Evolutionary conservation across 2,113 vertebrate species (phyloP), one percentile per base, ranked within the genome.

Genomic region (Alexandromys fortis): DNA sequence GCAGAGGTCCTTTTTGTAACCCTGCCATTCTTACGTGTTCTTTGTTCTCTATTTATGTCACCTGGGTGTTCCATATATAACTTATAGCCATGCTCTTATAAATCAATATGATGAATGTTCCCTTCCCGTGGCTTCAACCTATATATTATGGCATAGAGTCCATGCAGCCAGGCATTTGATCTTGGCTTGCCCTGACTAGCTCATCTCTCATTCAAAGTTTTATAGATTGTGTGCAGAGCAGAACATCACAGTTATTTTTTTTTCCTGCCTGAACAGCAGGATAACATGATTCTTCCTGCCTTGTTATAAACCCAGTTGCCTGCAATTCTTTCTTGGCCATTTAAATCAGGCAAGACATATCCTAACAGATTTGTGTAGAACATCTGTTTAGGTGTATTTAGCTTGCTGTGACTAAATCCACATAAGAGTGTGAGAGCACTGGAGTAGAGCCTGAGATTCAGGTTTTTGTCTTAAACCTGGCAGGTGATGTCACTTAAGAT

Each of bases 21-120:
- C 55, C 13, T 75, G 45, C 42, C 38, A 17, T 78, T 92, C 89
- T 94, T 65, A 8, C 2, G 8, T 86, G 17, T 75, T 77, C 67
- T 81, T 52, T 52, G n/a, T 19, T 67, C 38, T 92, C n/a, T 95
- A 38, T 92, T 97, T 21, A 68, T 63, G 85, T 87, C 76, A 90
- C 8, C 5, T 12, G 1, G 45, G 65, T 49, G 22, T 1, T 42
- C 19, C 55, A 33, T 52, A 42, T 24, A 17, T 86, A 77, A 96
- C 68, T 76, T 68, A n/a, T n/a, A 91, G 47, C 11, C 61, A 38
- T 78, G 76, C 45, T 75, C 33, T 86, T 77, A 82, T 67, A 94
- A 97, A 90, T 86, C 90, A 77, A 5, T 45, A 28, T 90, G 68
- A 89, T 49, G 70, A 47, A 78, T 49, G 17, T 22, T 26, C 28